Percentiles rank a stretch among this genome's conserved stretches.
Evolutionary conservation across 2,797 vertebrate species (phyloP).

Genomic region (Myripristis jacobus): DNA sequence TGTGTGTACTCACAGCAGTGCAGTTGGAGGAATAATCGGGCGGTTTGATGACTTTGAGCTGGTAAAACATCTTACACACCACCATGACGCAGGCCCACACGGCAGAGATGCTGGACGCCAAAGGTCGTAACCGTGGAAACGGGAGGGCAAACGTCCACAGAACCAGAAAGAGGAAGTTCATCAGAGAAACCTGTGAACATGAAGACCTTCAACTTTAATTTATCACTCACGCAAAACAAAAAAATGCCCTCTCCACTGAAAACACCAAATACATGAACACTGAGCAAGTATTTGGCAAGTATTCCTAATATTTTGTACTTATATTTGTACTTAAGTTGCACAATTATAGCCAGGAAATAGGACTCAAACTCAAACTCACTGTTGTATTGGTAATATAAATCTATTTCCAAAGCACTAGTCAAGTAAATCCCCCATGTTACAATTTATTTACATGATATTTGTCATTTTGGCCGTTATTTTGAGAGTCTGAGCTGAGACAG

Average conservation of each 20-base stretch:
- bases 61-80: conserved; percentile 88
- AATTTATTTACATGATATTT: too few relatives aligned
- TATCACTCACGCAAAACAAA: too few relatives aligned
- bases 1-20: conserved; percentile 77
- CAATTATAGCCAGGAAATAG: too few relatives aligned
- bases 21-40: conserved; percentile 84
- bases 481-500: too few relatives aligned
- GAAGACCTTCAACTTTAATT: neutral
- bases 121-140: conserved; percentile 73
- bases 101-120: conserved; percentile 79
- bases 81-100: conserved; percentile 85
- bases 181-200: conserved; percentile 82
- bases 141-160: conserved; percentile 85
- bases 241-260: neutral
- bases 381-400: too few relatives aligned
- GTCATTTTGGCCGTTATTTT: too few relatives aligned
- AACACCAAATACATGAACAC: neutral
- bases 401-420: too few relatives aligned
- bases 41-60: conserved; percentile 85
- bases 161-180: conserved; percentile 83
- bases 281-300: too few relatives aligned
- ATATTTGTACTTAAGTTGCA: too few relatives aligned
- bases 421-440: too few relatives aligned
- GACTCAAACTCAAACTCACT: too few relatives aligned
- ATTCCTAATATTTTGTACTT: too few relatives aligned